Evolutionary conservation across 2,888 invertebrate species (phyloP).

Genomic region (Epirrhoe tristata): DNA sequence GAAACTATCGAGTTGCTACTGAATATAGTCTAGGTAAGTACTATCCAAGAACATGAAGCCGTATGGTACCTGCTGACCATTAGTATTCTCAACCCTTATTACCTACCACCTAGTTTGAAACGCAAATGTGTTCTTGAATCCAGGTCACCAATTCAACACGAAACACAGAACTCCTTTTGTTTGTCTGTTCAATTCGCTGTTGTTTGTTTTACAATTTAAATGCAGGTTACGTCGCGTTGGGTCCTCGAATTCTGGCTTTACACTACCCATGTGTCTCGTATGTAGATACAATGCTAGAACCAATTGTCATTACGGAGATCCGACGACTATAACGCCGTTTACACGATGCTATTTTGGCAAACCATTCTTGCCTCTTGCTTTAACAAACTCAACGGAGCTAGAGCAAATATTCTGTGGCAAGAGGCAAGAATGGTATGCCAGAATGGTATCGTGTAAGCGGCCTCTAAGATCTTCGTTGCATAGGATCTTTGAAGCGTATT

Average conservation of each 20-base stretch:
- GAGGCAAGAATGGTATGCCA: too few species aligned
- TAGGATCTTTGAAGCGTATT: constrained; percentile 9
- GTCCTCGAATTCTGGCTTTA: constrained; percentile 45
- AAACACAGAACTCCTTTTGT: constrained; percentile 59
- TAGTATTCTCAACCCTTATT: not conserved
- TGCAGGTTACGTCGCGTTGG: constrained; percentile 55
- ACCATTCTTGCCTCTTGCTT: too few species aligned
- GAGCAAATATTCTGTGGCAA: too few species aligned
- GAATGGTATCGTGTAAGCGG: too few species aligned
- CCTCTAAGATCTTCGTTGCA: constrained; percentile 6
- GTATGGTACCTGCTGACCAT: too few species aligned
- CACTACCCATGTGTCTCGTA: constrained; percentile 40
- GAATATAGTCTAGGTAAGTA: too few species aligned
- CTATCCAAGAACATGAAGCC: not conserved
- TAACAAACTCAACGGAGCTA: too few species aligned
- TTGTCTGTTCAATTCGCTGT: constrained; percentile 56
- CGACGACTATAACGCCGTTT: too few species aligned
- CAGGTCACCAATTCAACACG: constrained; percentile 55
- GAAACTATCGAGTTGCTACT: too few species aligned
- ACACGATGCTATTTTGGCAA: too few species aligned
- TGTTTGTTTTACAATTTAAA: constrained; percentile 68
- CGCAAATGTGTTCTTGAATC: constrained; percentile 42
- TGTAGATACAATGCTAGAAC: constrained; percentile 38
- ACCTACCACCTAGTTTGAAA: constrained; percentile 9
- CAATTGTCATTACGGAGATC: constrained; percentile 39